phyloP scores from a whole-genome alignment of 1,140 invertebrate genomes.

The Eumaeus atala region DNA sequence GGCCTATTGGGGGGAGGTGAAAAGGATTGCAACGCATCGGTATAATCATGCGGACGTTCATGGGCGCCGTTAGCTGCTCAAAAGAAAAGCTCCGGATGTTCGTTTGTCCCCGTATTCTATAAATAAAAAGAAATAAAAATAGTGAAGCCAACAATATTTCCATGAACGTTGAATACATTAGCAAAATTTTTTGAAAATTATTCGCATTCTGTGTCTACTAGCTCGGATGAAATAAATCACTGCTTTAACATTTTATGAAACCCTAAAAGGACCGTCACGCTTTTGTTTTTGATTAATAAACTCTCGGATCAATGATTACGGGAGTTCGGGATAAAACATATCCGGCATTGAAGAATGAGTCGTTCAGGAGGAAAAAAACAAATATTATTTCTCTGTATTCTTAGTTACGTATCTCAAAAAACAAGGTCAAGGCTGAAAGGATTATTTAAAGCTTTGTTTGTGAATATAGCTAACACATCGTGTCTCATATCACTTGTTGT shows the following conservation, averaged over 20 bases:
- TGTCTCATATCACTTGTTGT: neutral
- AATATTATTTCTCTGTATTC: conserved; percentile 3
- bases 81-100: too few species aligned
- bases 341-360: neutral
- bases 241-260: neutral
- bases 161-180: too few species aligned
- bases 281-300: conserved; percentile 8
- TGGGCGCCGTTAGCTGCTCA: too few species aligned
- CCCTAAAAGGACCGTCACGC: neutral
- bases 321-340: conserved; percentile 7
- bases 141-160: too few species aligned
- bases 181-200: too few species aligned
- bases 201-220: too few species aligned
- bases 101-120: too few species aligned
- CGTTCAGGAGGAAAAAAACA: conserved; percentile 3
- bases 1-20: too few species aligned
- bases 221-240: neutral
- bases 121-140: too few species aligned
- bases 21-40: too few species aligned
- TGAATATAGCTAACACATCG: neutral
- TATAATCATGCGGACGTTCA: too few species aligned
- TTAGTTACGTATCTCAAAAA: neutral
- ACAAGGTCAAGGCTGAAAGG: neutral
- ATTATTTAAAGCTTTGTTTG: conserved; percentile 3
- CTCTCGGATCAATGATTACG: conserved; percentile 3